Evolutionary conservation across 1,140 invertebrate species (phyloP), one percentile per base, ranked within the genome.

Genomic region (Ips nitidus): DNA sequence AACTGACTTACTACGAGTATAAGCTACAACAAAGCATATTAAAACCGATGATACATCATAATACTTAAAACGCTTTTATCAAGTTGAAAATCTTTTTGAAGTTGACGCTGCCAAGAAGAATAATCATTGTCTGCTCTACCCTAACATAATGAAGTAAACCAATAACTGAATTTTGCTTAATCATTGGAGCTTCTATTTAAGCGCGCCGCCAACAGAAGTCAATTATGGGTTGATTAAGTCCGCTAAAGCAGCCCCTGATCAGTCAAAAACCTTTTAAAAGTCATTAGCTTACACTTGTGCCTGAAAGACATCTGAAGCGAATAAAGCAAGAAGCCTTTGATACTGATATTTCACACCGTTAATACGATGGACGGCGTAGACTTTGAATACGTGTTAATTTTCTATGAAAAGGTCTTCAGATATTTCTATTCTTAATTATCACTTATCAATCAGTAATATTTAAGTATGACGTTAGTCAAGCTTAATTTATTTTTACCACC

Each of bases 341-440:
- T 71, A 71, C 55, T 58, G 69, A 71, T 71, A 71, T 71, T 71
- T 71, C 59, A 60, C 69, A 71, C 69, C 69, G 66, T 71, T 71
- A 71, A 57, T 50, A 64, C 57, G 45, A 22, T 3, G 45, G 3
- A 6, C 45, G 45, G 45, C 22, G 45, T 8, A 50, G 45, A 50
- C 6, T 6, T 50, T 50, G 45, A 50, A 50, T 50, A 50, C 1
- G 1, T 50, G 45, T 50, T 50, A 50, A 50, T 50, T 50, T 50
- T 50, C 45, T 50, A 50, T 22, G 22, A 22, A 22, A 22, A 22
- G 22, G 22, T 22, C 22, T 22, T 22, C 22, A 22, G 22, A 22
- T 22, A 22, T 22, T 22, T 22, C 0, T 22, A 22, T 22, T 22
- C 22, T 22, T 22, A 22, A 22, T 22, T 22, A 22, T 22, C 22